Evolutionary conservation across 2,113 vertebrate species (phyloP).

Genomic region (Poeciliopsis prolifica): DNA sequence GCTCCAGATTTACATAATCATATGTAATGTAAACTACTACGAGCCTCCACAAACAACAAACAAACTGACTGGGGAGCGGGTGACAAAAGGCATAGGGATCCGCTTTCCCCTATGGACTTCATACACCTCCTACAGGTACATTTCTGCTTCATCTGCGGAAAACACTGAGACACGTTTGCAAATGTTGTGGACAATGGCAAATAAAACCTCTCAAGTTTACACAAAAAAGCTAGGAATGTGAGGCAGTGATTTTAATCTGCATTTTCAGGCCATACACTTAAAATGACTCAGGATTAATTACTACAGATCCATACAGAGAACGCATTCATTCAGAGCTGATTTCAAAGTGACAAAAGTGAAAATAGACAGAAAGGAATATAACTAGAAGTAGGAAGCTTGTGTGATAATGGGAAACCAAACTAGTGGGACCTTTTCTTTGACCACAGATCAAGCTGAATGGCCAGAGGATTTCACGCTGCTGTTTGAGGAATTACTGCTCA

Average conservation of each 20-base stretch:
- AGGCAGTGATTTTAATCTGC: slow-evolving; percentile 7
- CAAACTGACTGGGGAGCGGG: slow-evolving; percentile 66
- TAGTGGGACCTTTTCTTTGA: slow-evolving; percentile 43
- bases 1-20: slow-evolving; percentile 81
- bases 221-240: slow-evolving; percentile 17
- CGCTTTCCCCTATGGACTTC: slow-evolving; percentile 72
- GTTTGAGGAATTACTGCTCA: slow-evolving; percentile 47
- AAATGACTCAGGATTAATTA: slow-evolving; percentile 68
- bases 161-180: slow-evolving; percentile 71
- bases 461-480: slow-evolving; percentile 32
- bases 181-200: slow-evolving; percentile 49
- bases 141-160: slow-evolving; percentile 68
- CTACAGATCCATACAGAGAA: slow-evolving; percentile 23
- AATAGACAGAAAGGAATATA: slow-evolving; percentile 38
- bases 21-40: slow-evolving; percentile 80
- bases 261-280: slow-evolving; percentile 23
- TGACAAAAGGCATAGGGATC: slow-evolving; percentile 50
- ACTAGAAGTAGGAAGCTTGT: slow-evolving; percentile 6
- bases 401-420: slow-evolving; percentile 54
- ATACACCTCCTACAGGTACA: slow-evolving; percentile 73
- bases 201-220: slow-evolving; percentile 45
- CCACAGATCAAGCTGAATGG: slow-evolving; percentile 50
- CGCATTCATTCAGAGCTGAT: slow-evolving; percentile 19
- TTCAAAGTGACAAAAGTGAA: slow-evolving; percentile 25
- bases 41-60: slow-evolving; percentile 71